phyloP scores from a whole-genome alignment of 2,888 invertebrate species.

The Cantharis rustica region DNA sequence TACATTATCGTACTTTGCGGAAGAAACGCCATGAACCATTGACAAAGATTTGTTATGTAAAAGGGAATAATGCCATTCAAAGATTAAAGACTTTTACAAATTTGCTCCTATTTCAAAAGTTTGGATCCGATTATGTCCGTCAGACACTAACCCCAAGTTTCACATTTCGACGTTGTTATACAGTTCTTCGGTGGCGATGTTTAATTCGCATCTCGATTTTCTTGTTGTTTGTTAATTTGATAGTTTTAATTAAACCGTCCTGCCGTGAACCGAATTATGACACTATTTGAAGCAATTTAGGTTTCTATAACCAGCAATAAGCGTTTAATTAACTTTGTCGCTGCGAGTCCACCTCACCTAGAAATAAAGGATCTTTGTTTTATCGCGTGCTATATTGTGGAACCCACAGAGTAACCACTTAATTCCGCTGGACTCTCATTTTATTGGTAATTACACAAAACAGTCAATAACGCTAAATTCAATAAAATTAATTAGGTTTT shows the following conservation, averaged over 20 bases:
- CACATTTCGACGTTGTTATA: conserved; percentile 5
- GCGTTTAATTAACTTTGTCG: not conserved
- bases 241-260: not conserved
- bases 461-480: not conserved
- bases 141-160: not conserved
- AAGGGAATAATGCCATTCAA: not conserved
- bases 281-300: not conserved
- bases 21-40: conserved; percentile 10
- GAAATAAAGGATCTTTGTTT: not conserved
- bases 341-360: not conserved
- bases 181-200: not conserved
- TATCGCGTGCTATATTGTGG: not conserved
- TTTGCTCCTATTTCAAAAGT: not conserved
- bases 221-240: not conserved
- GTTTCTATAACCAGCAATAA: not conserved
- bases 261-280: not conserved
- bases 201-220: not conserved
- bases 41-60: conserved; percentile 8
- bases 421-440: not conserved
- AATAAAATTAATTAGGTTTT: no score
- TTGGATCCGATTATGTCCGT: not conserved
- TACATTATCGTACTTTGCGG: conserved; percentile 13
- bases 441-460: not conserved
- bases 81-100: conserved; percentile 1
- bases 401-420: not conserved